Base-by-base conservation (phyloP, 2,113 vertebrate species). In the Poicephalus gulielmi region DNA sequence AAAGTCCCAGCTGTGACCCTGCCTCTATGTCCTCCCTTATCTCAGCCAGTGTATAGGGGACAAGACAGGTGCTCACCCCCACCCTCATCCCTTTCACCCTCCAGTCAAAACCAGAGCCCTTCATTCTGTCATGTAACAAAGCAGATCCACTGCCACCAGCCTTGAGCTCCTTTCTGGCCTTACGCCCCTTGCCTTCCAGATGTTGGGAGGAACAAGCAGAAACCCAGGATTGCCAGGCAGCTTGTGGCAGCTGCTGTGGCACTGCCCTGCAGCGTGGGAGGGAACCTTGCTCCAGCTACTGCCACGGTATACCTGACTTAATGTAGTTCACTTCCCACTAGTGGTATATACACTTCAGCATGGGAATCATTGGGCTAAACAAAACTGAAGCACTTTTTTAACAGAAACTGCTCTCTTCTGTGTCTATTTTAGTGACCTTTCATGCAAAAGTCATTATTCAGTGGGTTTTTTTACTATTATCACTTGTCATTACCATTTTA, bases 201-300 rank as follows among this genome's bases (percentile, higher is more conserved):
- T 49, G 31, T 17, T n/a, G 46, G n/a, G 24, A 88, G 27, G 41
- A 74, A 74, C 7, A 47, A 14, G 24, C 6, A 1, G 57, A 49
- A 73, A 59, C 50, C 43, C 1, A 0, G n/a, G 30, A 25, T 13
- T 25, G 22, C 22, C 57, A 35, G 22, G 22, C 33, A 59, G 24
- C 31, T 30, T 7, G 0, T 8, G 1, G 59, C 25, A 81, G 41
- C 49, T 63, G n/a, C 55, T 3, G 0, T 15, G 33, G 55, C 55
- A 46, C 47, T 39, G n/a, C n/a, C 39, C 12, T 0, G 1, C 1
- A 2, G 49, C 3, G 1, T 4, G 1, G 37, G 23, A 68, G 18
- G 28, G 39, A 83, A 50, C 52, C 70, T 62, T 7, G 0, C 46
- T 35, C 39, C 31, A 16, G 37, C 27, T 39, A 13, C 28, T 6